Evolutionary conservation across 1,140 invertebrate genomes (phyloP).

Genomic region (Nymphalis io): DNA sequence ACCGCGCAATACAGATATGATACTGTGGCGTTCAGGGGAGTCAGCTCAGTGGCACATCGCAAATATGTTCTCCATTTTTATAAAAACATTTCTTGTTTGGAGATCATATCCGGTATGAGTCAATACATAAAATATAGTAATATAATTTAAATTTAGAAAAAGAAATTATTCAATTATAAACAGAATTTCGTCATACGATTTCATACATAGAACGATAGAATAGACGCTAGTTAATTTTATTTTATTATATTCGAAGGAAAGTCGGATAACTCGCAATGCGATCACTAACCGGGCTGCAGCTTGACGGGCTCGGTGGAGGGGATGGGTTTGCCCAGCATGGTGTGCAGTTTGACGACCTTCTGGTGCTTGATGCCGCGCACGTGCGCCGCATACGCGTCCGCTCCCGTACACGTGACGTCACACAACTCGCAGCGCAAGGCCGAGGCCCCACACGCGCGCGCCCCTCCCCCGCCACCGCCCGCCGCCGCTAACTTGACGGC

Average conservation of each 20-base stretch:
- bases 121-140: background rate
- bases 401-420: slow-evolving; percentile 98
- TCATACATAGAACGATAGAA: too few species aligned
- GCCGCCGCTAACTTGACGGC: slow-evolving; percentile 88
- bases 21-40: slow-evolving; percentile 57
- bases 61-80: slow-evolving; percentile 58
- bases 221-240: too few species aligned
- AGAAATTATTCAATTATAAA: background rate
- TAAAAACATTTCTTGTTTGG: slow-evolving; percentile 31
- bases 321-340: slow-evolving; percentile 98
- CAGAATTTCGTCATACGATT: background rate
- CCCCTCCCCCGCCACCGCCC: slow-evolving; percentile 54
- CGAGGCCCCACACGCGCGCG: slow-evolving; percentile 80
- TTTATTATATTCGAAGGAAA: too few species aligned
- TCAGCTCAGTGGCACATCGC: slow-evolving; percentile 41
- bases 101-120: slow-evolving; percentile 45
- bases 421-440: slow-evolving; percentile 95
- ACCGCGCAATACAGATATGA: slow-evolving; percentile 75
- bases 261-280: background rate
- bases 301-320: slow-evolving; percentile 96
- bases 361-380: slow-evolving; percentile 96
- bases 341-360: slow-evolving; percentile 91
- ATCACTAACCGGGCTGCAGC: slow-evolving; percentile 76
- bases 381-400: slow-evolving; percentile 98
- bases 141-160: too few species aligned